Percentiles rank a stretch among this genome's conserved stretches.
Conservation (phyloP, 2,797 vertebrate genomes). For the Oceanodroma leucorhoa region DNA sequence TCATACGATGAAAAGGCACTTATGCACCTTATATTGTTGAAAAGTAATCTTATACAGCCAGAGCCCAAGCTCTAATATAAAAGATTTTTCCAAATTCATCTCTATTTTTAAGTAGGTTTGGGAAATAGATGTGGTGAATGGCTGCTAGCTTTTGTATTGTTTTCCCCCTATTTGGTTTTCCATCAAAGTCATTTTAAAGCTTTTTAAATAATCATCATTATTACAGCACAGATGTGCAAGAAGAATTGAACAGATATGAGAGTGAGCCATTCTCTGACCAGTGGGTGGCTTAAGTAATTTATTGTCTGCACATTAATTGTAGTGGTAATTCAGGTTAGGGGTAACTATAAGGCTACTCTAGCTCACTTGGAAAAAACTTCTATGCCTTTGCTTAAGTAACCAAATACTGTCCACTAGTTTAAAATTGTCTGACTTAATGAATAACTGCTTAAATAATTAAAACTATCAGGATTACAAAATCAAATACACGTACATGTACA, state of each 20-base stretch:
- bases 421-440: background rate
- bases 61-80: conserved; percentile 59
- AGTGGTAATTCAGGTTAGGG: background rate
- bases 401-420: background rate
- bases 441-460: background rate
- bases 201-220: conserved; percentile 18
- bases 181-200: conserved; percentile 25
- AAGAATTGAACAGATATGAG: background rate
- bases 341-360: background rate
- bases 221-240: background rate
- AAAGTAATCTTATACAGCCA: conserved; percentile 76
- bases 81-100: conserved; percentile 69
- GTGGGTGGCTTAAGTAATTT: background rate
- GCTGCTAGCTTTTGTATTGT: conserved; percentile 38
- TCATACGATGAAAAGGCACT: conserved; percentile 81
- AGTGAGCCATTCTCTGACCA: background rate
- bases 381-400: background rate
- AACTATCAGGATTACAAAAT: background rate
- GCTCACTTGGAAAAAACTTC: background rate
- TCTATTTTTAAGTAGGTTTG: conserved; percentile 70
- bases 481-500: background rate
- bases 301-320: background rate
- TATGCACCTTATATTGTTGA: conserved; percentile 80
- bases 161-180: conserved; percentile 34
- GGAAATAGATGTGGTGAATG: conserved; percentile 36